Evolutionary conservation across 2,888 invertebrate genomes (phyloP), one percentile per base, ranked within the genome.

Genomic region (Lacanobia wlatinum): DNA sequence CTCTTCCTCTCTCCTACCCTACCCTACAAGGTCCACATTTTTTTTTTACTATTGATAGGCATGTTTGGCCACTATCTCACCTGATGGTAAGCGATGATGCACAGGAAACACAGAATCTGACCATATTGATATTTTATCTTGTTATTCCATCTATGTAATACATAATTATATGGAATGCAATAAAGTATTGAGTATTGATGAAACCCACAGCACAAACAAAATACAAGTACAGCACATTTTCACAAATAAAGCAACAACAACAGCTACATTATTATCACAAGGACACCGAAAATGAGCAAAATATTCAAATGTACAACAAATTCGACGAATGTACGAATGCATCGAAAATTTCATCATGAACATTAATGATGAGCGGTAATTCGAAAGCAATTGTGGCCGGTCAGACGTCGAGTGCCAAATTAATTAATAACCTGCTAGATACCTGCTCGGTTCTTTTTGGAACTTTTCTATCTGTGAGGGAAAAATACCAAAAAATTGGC

Each of bases 401-500:
- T 80, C 77, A 82, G 76, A 70, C 59, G 67, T 75, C 58, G 66
- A 76, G 69, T 87, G 71, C 67, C 52, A 83, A 84, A 83, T 79
- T 83, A 84, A 84, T 84, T 83, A 83, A 85, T 84, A 72, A 76
- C 82, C 60, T 76, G 65, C 76, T 84, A 76, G 67, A 73, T 76
- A 59, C 21, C 12, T 72, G 82, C 7, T 70, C 1, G 7, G 48
- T 48, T 83, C 82, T 58, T 0, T 10, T 76, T 84, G 2, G 52
- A 14, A 12, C 72, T 53, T 43, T 56, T 46, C 7, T 43, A 75
- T 70, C 61, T 69, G 40, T 6, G 10, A 28, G 1, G 55, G 4
- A 48, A 18, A 48, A 18, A 18, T 8, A 18, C 8, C 5, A 18
- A 3, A n/a, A 4, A 52, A 52, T 9, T 9, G 50, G 9, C 56